Evolutionary conservation across 2,888 invertebrate genomes (phyloP).

Genomic region (Troides helena): DNA sequence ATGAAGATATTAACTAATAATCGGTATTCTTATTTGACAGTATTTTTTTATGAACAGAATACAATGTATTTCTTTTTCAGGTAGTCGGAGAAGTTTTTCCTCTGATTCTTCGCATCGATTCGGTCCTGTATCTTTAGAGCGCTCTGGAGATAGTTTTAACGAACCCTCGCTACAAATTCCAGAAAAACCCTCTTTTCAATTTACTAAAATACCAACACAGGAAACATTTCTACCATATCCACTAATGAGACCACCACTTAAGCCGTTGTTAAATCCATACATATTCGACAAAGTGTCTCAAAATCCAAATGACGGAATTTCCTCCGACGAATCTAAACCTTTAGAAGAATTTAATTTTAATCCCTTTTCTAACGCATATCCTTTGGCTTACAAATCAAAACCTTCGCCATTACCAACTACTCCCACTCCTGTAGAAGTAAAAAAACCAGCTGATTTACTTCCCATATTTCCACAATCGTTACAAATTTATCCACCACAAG

Average conservation of each 20-base stretch:
- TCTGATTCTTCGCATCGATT: not conserved
- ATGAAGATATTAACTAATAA: not conserved
- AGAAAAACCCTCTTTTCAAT: slow-evolving; percentile 1
- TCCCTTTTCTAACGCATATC: slow-evolving; percentile 25
- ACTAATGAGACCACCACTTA: slow-evolving; percentile 1
- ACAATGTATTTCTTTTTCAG: slow-evolving; percentile 24
- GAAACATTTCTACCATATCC: not conserved
- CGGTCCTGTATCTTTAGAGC: slow-evolving; percentile 1
- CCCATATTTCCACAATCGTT: slow-evolving; percentile 1
- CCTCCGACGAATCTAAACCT: slow-evolving; percentile 6
- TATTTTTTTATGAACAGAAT: not conserved
- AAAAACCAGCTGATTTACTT: not conserved
- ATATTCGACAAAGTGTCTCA: not conserved
- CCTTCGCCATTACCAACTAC: slow-evolving; percentile 8
- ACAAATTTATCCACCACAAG: not conserved
- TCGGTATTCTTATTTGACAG: not conserved
- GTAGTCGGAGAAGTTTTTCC: slow-evolving; percentile 26
- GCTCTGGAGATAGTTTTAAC: slow-evolving; percentile 5
- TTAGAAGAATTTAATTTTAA: slow-evolving; percentile 18
- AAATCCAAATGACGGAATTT: slow-evolving; percentile 5
- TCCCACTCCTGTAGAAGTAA: slow-evolving; percentile 5
- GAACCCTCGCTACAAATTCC: not conserved
- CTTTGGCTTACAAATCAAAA: slow-evolving; percentile 6
- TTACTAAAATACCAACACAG: slow-evolving; percentile 4
- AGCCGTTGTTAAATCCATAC: not conserved